Evolutionary conservation across 2,888 invertebrate species (phyloP), one percentile per base, ranked within the genome.

Genomic region (Xylocampa areola): DNA sequence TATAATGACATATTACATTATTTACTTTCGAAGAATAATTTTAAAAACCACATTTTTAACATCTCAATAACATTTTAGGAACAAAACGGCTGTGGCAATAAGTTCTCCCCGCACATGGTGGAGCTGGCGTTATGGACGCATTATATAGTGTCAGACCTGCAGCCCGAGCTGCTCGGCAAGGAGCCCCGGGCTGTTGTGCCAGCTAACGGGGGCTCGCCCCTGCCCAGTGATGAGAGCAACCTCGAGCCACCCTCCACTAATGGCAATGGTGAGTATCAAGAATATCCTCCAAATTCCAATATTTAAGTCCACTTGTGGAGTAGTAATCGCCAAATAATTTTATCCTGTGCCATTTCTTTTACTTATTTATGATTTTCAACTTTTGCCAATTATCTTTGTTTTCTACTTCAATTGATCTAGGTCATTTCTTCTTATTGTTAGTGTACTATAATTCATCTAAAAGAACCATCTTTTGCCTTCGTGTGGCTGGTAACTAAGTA

Each of bases 61-160:
- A 19, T 11, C 3, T 41, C 11, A 1, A n/a, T 33, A 4, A 7
- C 29, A n/a, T 62, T 69, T 13, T 66, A 94, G 93, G 94, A 94
- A 82, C 90, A 91, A 89, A 94, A 95, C 79, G 94, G 94, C 69
- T 93, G 95, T 59, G 95, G 88, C 74, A 95, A 95, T 69, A 95
- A 95, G 79, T 96, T 96, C 96, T 95, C 95, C 8, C 96, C 96
- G 29, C 96, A 96, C 91, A 95, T 96, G 94, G 98, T 98, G 52
- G 98, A 99, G 90, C 90, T 98, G 82, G 97, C 98, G 36, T 89
- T 99, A 79, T 99, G 98, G 98, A 97, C 98, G 53, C 98, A 98
- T 91, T 97, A 97, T 87, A 96, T 98, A 53, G 96, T 98, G 68
- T 96, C 96, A 62, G 98, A 98, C 80, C 87, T 97, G 76, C 97